Evolutionary conservation across 2,113 vertebrate species (phyloP), one percentile per base, ranked within the genome.

Genomic region (Apodemus speciosus): DNA sequence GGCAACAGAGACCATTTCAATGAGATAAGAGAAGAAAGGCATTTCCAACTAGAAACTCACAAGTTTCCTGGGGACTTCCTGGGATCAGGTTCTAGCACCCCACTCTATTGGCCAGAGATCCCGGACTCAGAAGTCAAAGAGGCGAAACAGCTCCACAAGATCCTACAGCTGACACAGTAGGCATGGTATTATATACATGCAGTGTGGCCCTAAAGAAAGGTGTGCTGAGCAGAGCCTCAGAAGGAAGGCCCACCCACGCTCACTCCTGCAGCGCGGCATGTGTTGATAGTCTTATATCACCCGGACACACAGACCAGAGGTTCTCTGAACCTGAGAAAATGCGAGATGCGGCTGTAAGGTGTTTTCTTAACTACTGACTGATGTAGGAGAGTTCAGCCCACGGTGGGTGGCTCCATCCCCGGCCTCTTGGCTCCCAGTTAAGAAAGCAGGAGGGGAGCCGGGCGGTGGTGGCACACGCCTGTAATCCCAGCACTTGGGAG

Each of bases 231-330:
- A 4, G 35, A 51, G 20, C 60, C 4, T 2, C 0, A 32, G 35
- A 4, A 38, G 13, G 16, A 62, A 9, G 11, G n/a, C n/a, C 16
- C 20, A 9, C 9, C 0, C 15, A 6, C 13, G 1, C 0, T 4
- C 76, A 30, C 76, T 40, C 2, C 2, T 35, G 38, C 49, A 30
- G 1, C 0, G 21, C 21, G 25, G 15, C 80, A 38, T 10, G 8
- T 71, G n/a, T 38, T 6, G 32, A 15, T 71, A 71, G n/a, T 38
- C 18, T 71, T 21, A 20, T 4, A 8, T 38, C n/a, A 71, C 18
- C 18, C 38, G 20, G n/a, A 71, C 69, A 71, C n/a, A 71, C 9
- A 71, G 21, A 71, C 68, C 21, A 71, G 68, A 38, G 3, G n/a
- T 71, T 38, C 20, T 38, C 16, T 71, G 68, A 40, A 38, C 18